Evolutionary conservation across 1,140 invertebrate species (phyloP).

Genomic region (Campoletis sonorensis): DNA sequence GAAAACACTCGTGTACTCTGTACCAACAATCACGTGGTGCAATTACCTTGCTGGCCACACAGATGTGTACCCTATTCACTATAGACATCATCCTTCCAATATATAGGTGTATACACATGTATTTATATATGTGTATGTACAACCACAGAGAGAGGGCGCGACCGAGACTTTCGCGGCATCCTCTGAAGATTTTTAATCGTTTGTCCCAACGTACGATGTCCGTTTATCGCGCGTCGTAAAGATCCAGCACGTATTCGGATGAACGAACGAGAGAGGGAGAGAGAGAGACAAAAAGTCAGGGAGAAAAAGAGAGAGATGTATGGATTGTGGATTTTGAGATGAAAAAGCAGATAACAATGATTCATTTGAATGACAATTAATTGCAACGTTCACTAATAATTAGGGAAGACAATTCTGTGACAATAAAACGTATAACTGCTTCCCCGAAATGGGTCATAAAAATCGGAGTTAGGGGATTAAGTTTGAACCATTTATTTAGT

Average conservation of each 20-base stretch:
- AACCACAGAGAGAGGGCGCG: constrained; percentile 21
- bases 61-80: constrained; percentile 58
- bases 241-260: constrained; percentile 25
- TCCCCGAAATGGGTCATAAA: too few relatives aligned
- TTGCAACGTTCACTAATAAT: not conserved
- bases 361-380: not conserved
- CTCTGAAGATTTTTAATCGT: constrained; percentile 69
- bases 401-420: too few relatives aligned
- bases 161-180: constrained; percentile 57
- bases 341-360: not conserved
- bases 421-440: too few relatives aligned
- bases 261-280: constrained; percentile 11
- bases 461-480: not conserved
- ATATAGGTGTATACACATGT: constrained; percentile 6
- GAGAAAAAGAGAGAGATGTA: not conserved
- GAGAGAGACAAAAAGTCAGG: not conserved
- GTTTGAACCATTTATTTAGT: too few relatives aligned
- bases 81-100: not conserved
- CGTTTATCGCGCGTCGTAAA: constrained; percentile 64
- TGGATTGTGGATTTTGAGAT: not conserved
- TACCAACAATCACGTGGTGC: constrained; percentile 67
- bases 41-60: constrained; percentile 63
- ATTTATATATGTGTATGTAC: too few relatives aligned
- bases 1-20: constrained; percentile 52
- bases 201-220: constrained; percentile 48